Percentiles rank a stretch among this genome's conserved stretches.
These are phyloP conservation scores for Hemibagrus wyckioides DNA, from an alignment of 2,113 vertebrate species.

Conservation along the genomic window DNA sequence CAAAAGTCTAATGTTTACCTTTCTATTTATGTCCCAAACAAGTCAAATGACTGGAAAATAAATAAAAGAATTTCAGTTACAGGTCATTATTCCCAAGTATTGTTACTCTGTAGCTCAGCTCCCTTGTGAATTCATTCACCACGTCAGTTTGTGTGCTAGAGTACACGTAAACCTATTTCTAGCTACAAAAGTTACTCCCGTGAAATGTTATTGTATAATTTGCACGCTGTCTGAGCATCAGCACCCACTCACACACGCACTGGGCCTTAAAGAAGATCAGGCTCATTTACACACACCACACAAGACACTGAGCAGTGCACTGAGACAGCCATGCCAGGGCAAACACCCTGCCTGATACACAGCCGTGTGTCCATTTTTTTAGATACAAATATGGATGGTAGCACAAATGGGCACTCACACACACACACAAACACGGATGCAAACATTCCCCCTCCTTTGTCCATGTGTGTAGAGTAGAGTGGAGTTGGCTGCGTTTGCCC, in stretches of 20 bases:
- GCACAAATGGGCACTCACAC: constrained; percentile 32
- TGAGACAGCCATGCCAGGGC: constrained; percentile 22
- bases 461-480: constrained; percentile 46
- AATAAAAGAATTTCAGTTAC: neutral
- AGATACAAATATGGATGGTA: constrained; percentile 41
- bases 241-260: neutral
- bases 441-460: constrained; percentile 35
- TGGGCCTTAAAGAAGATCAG: constrained; percentile 40
- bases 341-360: constrained; percentile 41
- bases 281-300: constrained; percentile 11
- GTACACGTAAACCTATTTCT: neutral
- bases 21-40: neutral
- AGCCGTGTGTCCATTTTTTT: constrained; percentile 42
- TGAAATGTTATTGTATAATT: neutral
- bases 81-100: neutral
- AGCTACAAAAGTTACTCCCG: neutral
- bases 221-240: constrained; percentile 45
- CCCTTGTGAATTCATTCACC: too few relatives aligned
- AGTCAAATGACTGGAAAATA: neutral
- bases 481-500: constrained; percentile 58
- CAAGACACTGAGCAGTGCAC: constrained; percentile 33
- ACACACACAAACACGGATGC: constrained; percentile 28
- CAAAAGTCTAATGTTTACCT: neutral
- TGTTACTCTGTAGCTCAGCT: neutral
- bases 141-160: neutral